A percentile compares a stretch with the other conserved stretches of the same genome.
phyloP scores from a whole-genome alignment of 2,113 vertebrate genomes.

The Pardalotus punctatus region DNA sequence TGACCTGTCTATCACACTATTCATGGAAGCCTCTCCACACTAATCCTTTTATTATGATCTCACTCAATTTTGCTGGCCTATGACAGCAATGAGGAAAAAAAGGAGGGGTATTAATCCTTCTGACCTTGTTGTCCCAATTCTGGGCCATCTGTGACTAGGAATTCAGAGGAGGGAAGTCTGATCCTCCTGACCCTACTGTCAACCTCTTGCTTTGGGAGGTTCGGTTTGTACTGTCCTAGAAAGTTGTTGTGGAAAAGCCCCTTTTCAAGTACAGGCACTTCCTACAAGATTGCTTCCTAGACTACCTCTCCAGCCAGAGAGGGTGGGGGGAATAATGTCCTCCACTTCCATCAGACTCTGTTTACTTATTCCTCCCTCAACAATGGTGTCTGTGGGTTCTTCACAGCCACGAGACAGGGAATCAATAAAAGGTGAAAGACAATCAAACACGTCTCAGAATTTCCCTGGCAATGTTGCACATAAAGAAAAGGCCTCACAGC shows the following conservation, averaged over 20 bases:
- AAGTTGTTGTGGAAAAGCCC: neutral
- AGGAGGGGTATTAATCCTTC: constrained; percentile 8
- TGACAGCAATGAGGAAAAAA: neutral
- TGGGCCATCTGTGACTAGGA: constrained; percentile 19
- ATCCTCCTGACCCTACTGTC: neutral
- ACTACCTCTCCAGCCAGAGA: neutral
- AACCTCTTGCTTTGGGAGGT: neutral
- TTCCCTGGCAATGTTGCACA: neutral
- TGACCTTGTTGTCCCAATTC: constrained; percentile 47
- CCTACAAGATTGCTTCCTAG: neutral
- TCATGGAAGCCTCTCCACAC: neutral
- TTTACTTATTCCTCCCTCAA: neutral
- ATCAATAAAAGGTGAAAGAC: neutral
- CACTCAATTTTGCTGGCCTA: constrained; percentile 35
- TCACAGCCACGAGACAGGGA: neutral
- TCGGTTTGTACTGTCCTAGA: neutral
- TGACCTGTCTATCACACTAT: constrained; percentile 30
- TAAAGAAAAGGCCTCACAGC: neutral
- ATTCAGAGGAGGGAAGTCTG: neutral
- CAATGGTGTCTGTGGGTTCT: neutral
- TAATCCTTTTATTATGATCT: constrained; percentile 63
- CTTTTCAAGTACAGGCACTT: neutral
- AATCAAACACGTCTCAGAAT: neutral
- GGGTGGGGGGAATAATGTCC: neutral
- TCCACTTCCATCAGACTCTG: neutral